Evolutionary conservation across 2,113 vertebrate species (phyloP).

Genomic region (Cinclus mexicanus): DNA sequence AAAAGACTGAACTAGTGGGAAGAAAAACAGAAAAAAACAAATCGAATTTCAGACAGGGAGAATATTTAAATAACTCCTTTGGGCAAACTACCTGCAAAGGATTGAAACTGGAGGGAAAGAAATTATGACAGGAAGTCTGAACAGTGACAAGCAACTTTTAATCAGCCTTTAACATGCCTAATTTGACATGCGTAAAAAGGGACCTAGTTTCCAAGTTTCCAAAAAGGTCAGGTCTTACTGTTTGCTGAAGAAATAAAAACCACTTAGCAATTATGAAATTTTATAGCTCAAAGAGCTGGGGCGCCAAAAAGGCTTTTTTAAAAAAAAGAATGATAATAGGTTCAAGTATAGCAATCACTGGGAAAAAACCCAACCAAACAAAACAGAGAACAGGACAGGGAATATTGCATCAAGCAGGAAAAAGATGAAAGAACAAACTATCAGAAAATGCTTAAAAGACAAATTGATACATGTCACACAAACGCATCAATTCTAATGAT

Average conservation of each 20-base stretch:
- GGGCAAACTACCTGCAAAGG: not conserved
- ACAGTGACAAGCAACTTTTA: not conserved
- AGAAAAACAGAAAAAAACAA: not conserved
- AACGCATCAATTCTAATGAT: not conserved
- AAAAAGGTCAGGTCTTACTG: not conserved
- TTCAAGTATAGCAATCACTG: not conserved
- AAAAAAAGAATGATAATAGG: not conserved
- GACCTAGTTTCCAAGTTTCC: not conserved
- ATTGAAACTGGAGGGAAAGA: not conserved
- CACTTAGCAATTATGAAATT: not conserved
- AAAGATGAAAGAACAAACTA: not conserved
- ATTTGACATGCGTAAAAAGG: not conserved
- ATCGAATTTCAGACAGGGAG: not conserved
- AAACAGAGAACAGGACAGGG: not conserved
- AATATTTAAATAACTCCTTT: not conserved
- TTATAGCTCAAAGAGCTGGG: not conserved
- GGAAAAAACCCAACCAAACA: not conserved
- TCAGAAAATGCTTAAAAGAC: not conserved
- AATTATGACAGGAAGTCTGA: not conserved
- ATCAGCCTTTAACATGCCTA: not conserved
- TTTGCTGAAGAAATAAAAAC: not conserved
- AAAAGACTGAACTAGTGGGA: not conserved
- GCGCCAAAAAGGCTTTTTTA: not conserved
- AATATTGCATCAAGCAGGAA: not conserved
- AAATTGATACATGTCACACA: not conserved